Conservation (phyloP, 2,113 vertebrate genomes). For the Promerops cafer region DNA sequence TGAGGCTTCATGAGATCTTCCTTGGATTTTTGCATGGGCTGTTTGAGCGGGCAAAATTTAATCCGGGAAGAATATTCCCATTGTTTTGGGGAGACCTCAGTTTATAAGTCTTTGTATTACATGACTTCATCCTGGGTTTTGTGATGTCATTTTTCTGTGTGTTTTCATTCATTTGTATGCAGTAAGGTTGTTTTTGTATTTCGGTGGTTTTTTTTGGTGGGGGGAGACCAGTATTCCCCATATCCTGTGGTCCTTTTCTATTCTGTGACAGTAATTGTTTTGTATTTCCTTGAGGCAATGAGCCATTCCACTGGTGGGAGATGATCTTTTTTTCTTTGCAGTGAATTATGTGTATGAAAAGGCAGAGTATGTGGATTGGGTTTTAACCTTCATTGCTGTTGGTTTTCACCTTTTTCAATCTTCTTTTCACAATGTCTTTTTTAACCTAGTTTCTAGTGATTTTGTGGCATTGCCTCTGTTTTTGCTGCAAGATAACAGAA, state of each 20-base stretch:
- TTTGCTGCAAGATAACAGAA: neutral
- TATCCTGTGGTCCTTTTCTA: neutral
- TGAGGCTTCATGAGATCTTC: neutral
- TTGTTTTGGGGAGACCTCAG: neutral
- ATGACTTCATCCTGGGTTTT: neutral
- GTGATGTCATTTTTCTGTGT: neutral
- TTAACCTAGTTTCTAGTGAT: neutral
- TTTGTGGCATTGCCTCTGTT: neutral
- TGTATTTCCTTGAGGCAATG: constrained; percentile 16
- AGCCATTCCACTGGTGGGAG: neutral
- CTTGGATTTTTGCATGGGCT: neutral
- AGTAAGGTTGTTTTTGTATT: neutral
- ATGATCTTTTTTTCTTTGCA: neutral
- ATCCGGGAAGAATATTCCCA: neutral
- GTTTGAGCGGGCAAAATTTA: neutral
- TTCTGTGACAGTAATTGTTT: neutral
- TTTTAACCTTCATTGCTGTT: neutral
- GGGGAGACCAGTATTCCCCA: neutral
- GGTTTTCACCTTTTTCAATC: neutral
- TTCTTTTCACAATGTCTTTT: neutral
- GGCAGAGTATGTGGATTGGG: neutral
- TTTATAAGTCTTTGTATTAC: neutral
- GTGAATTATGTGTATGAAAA: neutral
- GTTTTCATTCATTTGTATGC: neutral
- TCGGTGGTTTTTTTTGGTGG: neutral